phyloP scores from a whole-genome alignment of 1,140 invertebrate species.

The Steinernema khuongi region DNA sequence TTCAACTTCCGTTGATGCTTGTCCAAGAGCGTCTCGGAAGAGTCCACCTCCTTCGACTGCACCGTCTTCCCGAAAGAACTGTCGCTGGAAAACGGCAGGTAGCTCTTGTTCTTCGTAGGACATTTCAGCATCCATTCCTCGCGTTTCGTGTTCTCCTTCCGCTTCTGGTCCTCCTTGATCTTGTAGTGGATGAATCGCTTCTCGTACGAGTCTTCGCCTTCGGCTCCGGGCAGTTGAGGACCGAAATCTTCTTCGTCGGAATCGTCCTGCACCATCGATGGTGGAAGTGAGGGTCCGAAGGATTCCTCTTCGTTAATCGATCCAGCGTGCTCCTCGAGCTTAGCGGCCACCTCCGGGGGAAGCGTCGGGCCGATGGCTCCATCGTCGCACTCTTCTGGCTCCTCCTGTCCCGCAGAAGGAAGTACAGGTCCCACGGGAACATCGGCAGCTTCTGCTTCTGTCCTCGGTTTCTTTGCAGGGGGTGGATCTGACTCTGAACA shows the following conservation, averaged over 20 bases:
- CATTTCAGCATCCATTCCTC: constrained; percentile 10
- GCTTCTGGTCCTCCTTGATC: not conserved
- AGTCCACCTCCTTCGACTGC: not conserved
- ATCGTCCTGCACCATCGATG: not conserved
- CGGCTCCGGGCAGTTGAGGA: not conserved
- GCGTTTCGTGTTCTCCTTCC: not conserved
- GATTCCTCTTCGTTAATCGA: not conserved
- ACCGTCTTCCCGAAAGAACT: not conserved
- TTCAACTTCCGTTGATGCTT: not conserved
- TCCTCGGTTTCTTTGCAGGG: not conserved
- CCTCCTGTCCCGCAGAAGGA: not conserved
- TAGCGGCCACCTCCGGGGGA: not conserved
- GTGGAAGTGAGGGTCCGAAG: not conserved
- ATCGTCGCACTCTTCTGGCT: not conserved
- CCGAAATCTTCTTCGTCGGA: not conserved
- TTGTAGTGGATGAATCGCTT: not conserved
- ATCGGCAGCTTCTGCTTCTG: not conserved
- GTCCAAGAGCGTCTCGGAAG: not conserved
- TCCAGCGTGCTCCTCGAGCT: not conserved
- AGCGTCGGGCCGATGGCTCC: not conserved
- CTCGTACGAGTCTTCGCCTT: not conserved
- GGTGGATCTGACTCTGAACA: not conserved
- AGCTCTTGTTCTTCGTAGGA: not conserved
- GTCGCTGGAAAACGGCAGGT: not conserved
- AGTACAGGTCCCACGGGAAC: not conserved